Evolutionary conservation across 2,113 vertebrate genomes (phyloP), one percentile per base, ranked within the genome.

Genomic region (Megaceryle maxima): DNA sequence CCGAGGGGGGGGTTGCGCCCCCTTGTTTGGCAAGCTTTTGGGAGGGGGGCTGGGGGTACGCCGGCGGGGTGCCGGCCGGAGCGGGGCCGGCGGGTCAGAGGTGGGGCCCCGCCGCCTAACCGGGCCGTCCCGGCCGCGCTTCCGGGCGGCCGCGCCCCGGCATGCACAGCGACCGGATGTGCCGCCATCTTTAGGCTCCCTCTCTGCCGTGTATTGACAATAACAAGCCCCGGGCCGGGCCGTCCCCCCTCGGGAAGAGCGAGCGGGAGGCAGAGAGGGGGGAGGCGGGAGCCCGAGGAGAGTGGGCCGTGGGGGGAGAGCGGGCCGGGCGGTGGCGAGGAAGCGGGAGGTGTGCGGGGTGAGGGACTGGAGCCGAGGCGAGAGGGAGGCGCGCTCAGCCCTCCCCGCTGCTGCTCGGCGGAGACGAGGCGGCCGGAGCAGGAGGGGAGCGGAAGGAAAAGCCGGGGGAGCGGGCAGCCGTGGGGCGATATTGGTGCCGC

Each of bases 181-280:
- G 89, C 96, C 96, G 96, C 96, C 97, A 97, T 97, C 44, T 97
- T 96, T 96, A 72, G 91, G 35, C 56, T 95, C 72, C 94, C 87
- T 82, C 73, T 82, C 69, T 41, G 92, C 93, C 63, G 83, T 88
- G 91, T 85, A 72, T 85, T 97, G 97, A 97, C 96, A 97, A 97
- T 97, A 97, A 97, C 95, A 97, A 97, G 90, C 78, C 59, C 68
- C 60, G 81, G 63, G 77, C 83, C 59, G 77, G 81, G 88, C 92
- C 60, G 72, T 57, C 85, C 94, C 92, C 92, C 91, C 90, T 93
- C 83, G 35, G 88, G 83, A 37, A 85, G 46, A 56, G 83, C 43
- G 53, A 83, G 83, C 51, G n/a, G 67, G n/a, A 53, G 66, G 91
- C 59, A 63, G 77, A 63, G 90, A 67, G 72, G 79, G 89, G 90